Evolutionary conservation across 2,888 invertebrate genomes (phyloP), one percentile per base, ranked within the genome.

Genomic region (Fragum sueziense): DNA sequence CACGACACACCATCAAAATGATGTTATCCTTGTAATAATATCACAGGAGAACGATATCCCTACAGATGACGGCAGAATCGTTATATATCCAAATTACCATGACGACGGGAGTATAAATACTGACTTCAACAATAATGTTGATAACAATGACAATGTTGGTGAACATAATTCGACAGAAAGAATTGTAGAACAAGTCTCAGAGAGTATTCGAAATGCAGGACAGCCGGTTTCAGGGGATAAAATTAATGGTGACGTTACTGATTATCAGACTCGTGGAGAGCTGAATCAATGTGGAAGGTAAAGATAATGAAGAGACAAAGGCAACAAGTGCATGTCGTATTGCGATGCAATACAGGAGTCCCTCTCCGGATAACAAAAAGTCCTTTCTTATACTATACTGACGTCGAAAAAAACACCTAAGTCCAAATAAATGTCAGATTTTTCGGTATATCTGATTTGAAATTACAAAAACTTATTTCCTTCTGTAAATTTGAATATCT

Each of bases 281-380:
- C 76, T 57, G 59, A 57, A 31, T 34, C 25, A 25, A 41, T 51
- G 11, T 76, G 78, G 73, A 74, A 61, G 37, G 22, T 51, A 54
- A 82, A 82, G n/a, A 29, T 76, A 1, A 37, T 67, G 27, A 76
- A 70, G 69, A 41, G 74, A 54, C 54, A n/a, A 47, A 1, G 74
- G 62, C 76, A 79, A 67, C 11, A 9, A 9, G 76, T n/a, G n/a
- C n/a, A n/a, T n/a, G n/a, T n/a, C n/a, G n/a, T n/a, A n/a, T n/a
- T n/a, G n/a, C n/a, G n/a, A n/a, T n/a, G n/a, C n/a, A n/a, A n/a
- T n/a, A n/a, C n/a, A n/a, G n/a, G n/a, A n/a, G n/a, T n/a, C n/a
- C n/a, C n/a, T n/a, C n/a, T n/a, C n/a, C n/a, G n/a, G n/a, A n/a
- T n/a, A n/a, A n/a, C n/a, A n/a, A n/a, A n/a, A n/a, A n/a, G n/a